phyloP scores from a whole-genome alignment of 2,888 invertebrate species.

The Parasteatoda lunata region DNA sequence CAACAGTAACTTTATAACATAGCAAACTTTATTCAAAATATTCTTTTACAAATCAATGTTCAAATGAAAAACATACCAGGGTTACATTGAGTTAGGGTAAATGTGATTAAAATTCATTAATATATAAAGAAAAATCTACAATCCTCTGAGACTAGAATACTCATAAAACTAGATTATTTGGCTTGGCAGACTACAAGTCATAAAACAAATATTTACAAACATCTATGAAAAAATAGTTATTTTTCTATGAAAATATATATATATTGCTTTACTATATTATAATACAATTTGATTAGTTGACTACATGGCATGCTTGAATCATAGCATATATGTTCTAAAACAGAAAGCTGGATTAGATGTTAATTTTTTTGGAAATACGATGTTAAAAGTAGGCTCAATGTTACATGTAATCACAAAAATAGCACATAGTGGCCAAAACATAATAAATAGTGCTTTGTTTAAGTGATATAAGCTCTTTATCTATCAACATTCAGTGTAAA shows the following conservation, averaged over 20 bases:
- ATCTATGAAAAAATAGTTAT: background rate
- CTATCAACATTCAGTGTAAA: no score
- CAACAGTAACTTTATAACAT: background rate
- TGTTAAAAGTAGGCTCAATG: no score
- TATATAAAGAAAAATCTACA: conserved; percentile 15
- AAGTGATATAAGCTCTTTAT: no score
- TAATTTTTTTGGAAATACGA: no score
- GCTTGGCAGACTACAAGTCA: background rate
- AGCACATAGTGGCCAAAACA: no score
- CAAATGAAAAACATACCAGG: conserved; percentile 51
- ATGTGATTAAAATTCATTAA: conserved; percentile 16
- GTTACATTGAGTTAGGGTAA: conserved; percentile 10
- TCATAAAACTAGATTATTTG: background rate
- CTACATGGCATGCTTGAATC: no score
- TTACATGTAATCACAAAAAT: no score
- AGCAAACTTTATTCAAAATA: conserved; percentile 48
- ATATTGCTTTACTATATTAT: background rate
- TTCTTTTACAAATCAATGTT: conserved; percentile 20
- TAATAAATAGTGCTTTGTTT: no score
- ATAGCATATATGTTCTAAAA: no score
- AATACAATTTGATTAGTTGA: background rate
- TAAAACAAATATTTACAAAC: conserved; percentile 44
- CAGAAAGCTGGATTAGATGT: no score
- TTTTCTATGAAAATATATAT: conserved; percentile 14
- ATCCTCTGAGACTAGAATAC: conserved; percentile 58